Evolutionary conservation across 2,797 vertebrate genomes (phyloP), one percentile per base, ranked within the genome.

Genomic region (Brachymystax lenok): DNA sequence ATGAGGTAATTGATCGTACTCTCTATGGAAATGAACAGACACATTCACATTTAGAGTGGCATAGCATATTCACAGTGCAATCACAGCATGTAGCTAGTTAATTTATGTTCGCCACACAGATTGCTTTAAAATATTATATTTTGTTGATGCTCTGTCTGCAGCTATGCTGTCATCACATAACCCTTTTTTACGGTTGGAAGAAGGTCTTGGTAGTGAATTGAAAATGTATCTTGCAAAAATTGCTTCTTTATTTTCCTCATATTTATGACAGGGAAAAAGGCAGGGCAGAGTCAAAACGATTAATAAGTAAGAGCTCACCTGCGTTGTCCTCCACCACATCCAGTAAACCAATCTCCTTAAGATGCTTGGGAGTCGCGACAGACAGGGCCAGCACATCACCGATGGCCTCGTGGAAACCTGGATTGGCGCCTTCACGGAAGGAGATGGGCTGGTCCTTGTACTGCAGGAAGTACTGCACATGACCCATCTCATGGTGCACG

Each of bases 1-100:
- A 99, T 97, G 82, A 99, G 91, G 87, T 97, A 99, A 92, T 99
- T 99, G 77, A 99, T 99, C 46, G 97, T 96, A 69, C 97, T 95
- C 82, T 98, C 98, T 99, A 88, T 81, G 24, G 77, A 27, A 12
- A 69, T 68, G 40, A 4, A 70, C 40, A 46, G 40, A 46, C 40
- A 46, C 40, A 33, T 63, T 63, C 59, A 24, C 17, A 3, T 24
- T 27, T 63, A 27, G 40, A 63, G 59, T 24, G 59, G n/a, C 12
- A 24, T 24, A 63, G 59, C 59, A 24, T 10, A 63, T 63, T 27
- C 8, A 63, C 19, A 59, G 56, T 17, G 56, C 56, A 59, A 21
- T 21, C 19, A 21, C 59, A 13, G 59, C 21, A 0, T n/a, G 12
- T 13, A 46, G 40, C 40, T n/a, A 61, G 56, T n/a, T 61, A 1